These are phyloP conservation scores for Ephydatia muelleri DNA, from an alignment of 37 sponge, comb jelly and placozoan genomes.

Conservation along the genomic window DNA sequence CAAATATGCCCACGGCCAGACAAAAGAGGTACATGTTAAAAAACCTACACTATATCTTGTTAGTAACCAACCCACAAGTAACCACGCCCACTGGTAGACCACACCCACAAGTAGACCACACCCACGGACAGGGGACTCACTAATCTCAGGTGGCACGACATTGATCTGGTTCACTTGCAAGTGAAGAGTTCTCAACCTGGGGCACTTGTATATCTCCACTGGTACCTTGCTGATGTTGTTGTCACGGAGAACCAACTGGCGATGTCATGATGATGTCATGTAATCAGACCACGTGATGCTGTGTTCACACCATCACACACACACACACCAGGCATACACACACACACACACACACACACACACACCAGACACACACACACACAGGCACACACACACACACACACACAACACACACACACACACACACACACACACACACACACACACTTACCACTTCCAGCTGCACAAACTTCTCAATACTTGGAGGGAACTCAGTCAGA, in stretches of 20 bases:
- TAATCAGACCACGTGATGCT: too few species aligned
- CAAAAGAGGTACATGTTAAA: too few species aligned
- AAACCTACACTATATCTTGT: not conserved
- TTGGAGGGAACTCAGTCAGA: slow-evolving; percentile 73
- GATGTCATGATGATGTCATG: not conserved
- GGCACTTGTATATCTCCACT: slow-evolving; percentile 52
- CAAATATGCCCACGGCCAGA: too few species aligned
- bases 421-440: too few species aligned
- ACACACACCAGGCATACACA: too few species aligned
- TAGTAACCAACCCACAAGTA: not conserved
- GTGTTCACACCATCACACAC: too few species aligned
- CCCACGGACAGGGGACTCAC: slow-evolving; percentile 28
- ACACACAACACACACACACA: too few species aligned
- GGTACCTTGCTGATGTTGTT: slow-evolving; percentile 81
- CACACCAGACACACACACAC: too few species aligned
- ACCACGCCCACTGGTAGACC: not conserved
- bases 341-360: too few species aligned
- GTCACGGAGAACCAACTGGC: slow-evolving; percentile 79
- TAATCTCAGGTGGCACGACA: slow-evolving; percentile 77
- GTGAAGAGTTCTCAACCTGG: slow-evolving; percentile 81
- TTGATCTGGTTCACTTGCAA: slow-evolving; percentile 91
- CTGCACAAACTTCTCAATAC: slow-evolving; percentile 69
- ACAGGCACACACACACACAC: too few species aligned
- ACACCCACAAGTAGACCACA: not conserved
- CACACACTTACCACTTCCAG: slow-evolving; percentile 76